Percentiles rank a stretch among this genome's conserved stretches.
These are phyloP conservation scores for Bombylius major DNA, from an alignment of 2,888 invertebrate species.

Conservation along the genomic window DNA sequence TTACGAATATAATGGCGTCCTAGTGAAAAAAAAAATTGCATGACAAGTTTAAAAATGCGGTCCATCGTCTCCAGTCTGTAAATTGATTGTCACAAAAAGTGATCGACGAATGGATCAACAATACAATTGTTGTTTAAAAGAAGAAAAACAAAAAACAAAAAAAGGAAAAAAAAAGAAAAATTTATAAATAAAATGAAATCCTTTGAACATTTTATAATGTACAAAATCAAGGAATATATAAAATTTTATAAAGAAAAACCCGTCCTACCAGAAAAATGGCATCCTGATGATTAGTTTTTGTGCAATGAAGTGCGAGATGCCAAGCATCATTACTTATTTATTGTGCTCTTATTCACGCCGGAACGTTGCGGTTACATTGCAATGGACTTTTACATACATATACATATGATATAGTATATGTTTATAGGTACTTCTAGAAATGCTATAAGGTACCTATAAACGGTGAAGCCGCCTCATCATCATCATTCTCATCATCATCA, in stretches of 20 bases:
- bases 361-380: not conserved
- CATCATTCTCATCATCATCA: no score
- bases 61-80: not conserved
- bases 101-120: not conserved
- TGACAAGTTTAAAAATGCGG: slow-evolving; percentile 11
- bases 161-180: not conserved
- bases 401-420: no score
- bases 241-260: slow-evolving; percentile 9
- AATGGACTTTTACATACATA: no score
- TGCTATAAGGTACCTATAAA: no score
- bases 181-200: not conserved
- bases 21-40: slow-evolving; percentile 6
- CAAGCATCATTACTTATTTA: slow-evolving; percentile 12
- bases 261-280: slow-evolving; percentile 13
- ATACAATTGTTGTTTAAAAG: not conserved
- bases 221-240: slow-evolving; percentile 1
- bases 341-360: not conserved
- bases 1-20: not conserved
- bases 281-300: slow-evolving; percentile 14
- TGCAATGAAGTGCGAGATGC: slow-evolving; percentile 13
- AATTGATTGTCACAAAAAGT: not conserved
- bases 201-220: no score
- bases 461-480: no score
- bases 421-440: no score
- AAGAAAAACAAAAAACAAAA: not conserved